Evolutionary conservation across 2,797 vertebrate species (phyloP).

Genomic region (Fundulus diaphanus): DNA sequence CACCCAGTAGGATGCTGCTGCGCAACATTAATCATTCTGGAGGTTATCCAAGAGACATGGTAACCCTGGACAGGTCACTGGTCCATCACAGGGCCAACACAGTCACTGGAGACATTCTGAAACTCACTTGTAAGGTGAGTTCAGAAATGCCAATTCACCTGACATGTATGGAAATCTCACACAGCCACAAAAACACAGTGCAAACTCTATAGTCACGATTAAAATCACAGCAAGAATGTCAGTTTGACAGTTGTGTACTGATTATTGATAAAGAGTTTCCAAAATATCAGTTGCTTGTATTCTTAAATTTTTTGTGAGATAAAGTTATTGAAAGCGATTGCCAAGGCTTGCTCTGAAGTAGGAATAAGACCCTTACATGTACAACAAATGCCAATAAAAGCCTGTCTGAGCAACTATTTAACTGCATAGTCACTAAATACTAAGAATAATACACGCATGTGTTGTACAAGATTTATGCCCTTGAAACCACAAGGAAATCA

Average conservation of each 20-base stretch:
- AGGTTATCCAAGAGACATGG: slow-evolving; percentile 12
- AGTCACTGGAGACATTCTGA: slow-evolving; percentile 7
- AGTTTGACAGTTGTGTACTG: background rate
- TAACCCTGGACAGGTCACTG: slow-evolving; percentile 7
- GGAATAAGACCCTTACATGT: background rate
- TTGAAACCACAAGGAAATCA: background rate
- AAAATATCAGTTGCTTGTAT: background rate
- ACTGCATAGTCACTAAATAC: background rate
- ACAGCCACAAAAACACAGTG: background rate
- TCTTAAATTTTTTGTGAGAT: background rate
- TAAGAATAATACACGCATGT: background rate
- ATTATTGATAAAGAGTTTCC: background rate
- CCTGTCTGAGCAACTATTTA: background rate
- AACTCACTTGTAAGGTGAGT: background rate
- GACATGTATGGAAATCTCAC: background rate
- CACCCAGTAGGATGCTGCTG: slow-evolving; percentile 1
- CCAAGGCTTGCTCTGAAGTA: background rate
- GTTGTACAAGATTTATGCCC: background rate
- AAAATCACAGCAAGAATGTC: no score
- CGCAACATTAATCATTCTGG: slow-evolving; percentile 9
- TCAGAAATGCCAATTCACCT: background rate
- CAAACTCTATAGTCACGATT: background rate
- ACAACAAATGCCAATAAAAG: no score
- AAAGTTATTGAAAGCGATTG: background rate
- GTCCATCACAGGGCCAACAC: slow-evolving; percentile 6